Conservation (phyloP, 1,140 invertebrate genomes). For the Maniola jurtina region DNA sequence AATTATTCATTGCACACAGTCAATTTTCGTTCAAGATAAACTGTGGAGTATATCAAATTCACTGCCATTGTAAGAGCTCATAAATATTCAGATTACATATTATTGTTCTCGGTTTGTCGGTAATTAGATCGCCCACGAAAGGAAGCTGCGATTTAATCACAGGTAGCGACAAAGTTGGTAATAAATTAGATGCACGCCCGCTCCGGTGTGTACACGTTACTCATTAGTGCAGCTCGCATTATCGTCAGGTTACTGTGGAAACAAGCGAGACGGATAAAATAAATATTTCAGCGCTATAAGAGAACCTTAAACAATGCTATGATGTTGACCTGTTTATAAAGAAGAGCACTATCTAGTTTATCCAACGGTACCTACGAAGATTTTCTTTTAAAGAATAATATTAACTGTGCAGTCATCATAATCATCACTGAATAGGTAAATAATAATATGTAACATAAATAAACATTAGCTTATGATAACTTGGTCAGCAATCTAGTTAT, state of each 20-base stretch:
- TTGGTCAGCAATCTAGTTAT: no score
- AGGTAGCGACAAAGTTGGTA: slow-evolving; percentile 66
- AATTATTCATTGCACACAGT: slow-evolving; percentile 76
- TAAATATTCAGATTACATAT: slow-evolving; percentile 77
- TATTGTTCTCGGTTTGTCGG: slow-evolving; percentile 75
- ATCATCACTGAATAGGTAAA: no score
- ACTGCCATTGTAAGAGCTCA: slow-evolving; percentile 61
- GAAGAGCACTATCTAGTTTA: not conserved
- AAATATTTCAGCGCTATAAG: slow-evolving; percentile 21
- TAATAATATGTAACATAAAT: no score
- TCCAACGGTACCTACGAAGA: no score
- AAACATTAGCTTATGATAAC: no score
- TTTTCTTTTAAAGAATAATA: no score
- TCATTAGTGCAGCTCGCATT: slow-evolving; percentile 48
- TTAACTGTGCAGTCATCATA: no score
- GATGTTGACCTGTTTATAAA: not conserved
- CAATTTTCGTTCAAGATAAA: slow-evolving; percentile 76
- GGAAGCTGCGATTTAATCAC: slow-evolving; percentile 67
- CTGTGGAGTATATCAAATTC: slow-evolving; percentile 69
- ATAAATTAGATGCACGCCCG: slow-evolving; percentile 60
- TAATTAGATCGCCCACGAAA: slow-evolving; percentile 78
- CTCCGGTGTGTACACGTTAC: slow-evolving; percentile 42
- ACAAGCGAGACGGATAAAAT: slow-evolving; percentile 21
- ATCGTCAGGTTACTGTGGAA: slow-evolving; percentile 27
- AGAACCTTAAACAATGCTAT: not conserved